These are phyloP conservation scores for Thymelicus acteon DNA, from an alignment of 2,888 invertebrate genomes.

Conservation along the genomic window DNA sequence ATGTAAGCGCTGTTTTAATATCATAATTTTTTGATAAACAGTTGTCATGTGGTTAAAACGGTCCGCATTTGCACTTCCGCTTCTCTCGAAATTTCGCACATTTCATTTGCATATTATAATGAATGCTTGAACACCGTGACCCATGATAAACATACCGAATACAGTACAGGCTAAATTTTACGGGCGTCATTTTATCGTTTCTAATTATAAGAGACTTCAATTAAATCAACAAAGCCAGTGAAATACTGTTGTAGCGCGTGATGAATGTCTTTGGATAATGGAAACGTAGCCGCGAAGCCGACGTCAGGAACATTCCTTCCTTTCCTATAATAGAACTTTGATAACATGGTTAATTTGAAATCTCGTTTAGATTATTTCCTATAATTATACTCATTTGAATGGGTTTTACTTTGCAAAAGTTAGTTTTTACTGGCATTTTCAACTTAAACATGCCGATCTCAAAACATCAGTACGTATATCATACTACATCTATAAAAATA, in stretches of 20 bases:
- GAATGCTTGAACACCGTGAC: constrained; percentile 26
- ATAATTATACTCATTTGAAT: neutral
- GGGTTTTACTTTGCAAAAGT: too few relatives aligned
- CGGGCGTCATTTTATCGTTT: constrained; percentile 2
- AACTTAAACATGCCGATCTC: too few relatives aligned
- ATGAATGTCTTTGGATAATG: constrained; percentile 17
- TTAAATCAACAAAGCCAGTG: constrained; percentile 3
- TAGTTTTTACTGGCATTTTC: too few relatives aligned
- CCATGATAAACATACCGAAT: constrained; percentile 22
- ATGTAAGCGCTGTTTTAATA: neutral
- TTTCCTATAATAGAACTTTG: neutral
- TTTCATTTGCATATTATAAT: constrained; percentile 36
- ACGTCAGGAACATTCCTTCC: constrained; percentile 2
- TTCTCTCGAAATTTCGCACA: constrained; percentile 13
- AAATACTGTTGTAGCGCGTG: constrained; percentile 11
- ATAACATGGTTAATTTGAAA: neutral
- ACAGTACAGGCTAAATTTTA: constrained; percentile 18
- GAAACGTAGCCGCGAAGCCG: neutral
- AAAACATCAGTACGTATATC: too few relatives aligned
- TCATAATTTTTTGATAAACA: neutral
- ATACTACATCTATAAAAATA: too few relatives aligned
- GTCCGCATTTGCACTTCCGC: constrained; percentile 11
- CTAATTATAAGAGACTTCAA: constrained; percentile 27
- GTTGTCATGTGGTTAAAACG: constrained; percentile 4
- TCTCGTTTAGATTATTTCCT: neutral